These are phyloP conservation scores for Chalcosyrphus nemorum DNA, from an alignment of 2,888 invertebrate genomes.

Conservation along the genomic window DNA sequence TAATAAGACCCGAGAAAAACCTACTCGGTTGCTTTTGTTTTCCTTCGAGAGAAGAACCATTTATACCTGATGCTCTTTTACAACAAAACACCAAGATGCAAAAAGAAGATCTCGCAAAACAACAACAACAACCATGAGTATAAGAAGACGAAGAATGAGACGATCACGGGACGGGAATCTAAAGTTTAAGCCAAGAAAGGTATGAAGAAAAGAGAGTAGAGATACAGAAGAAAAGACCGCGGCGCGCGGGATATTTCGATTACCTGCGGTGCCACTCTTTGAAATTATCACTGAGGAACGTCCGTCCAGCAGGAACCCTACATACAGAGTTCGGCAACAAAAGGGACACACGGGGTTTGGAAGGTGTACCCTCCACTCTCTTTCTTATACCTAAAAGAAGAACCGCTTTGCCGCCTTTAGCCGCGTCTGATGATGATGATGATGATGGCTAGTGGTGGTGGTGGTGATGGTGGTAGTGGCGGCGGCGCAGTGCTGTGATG, in stretches of 20 bases:
- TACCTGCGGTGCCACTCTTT: conserved; percentile 72
- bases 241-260: conserved; percentile 63
- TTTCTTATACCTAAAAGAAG: conserved; percentile 40
- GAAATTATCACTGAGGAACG: conserved; percentile 63
- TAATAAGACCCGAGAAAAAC: conserved; percentile 52
- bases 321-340: conserved; percentile 28
- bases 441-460: neutral
- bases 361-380: conserved; percentile 34
- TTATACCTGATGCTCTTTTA: too few relatives aligned
- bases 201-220: conserved; percentile 21
- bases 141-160: conserved; percentile 4
- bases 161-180: conserved; percentile 15
- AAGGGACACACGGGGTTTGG: conserved; percentile 33
- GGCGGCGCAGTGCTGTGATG: neutral
- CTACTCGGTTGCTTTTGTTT: conserved; percentile 67
- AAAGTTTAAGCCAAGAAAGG: conserved; percentile 43
- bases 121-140: conserved; percentile 4
- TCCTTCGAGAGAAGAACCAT: conserved; percentile 28
- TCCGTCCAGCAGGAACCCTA: conserved; percentile 60
- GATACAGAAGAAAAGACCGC: conserved; percentile 29
- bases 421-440: conserved; percentile 50
- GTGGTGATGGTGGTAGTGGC: conserved; percentile 12
- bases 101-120: conserved; percentile 36
- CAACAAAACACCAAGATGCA: conserved; percentile 54
- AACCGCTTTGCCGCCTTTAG: conserved; percentile 54